Base-by-base conservation (phyloP, 2,113 vertebrate genomes). In the Oxyura jamaicensis region DNA sequence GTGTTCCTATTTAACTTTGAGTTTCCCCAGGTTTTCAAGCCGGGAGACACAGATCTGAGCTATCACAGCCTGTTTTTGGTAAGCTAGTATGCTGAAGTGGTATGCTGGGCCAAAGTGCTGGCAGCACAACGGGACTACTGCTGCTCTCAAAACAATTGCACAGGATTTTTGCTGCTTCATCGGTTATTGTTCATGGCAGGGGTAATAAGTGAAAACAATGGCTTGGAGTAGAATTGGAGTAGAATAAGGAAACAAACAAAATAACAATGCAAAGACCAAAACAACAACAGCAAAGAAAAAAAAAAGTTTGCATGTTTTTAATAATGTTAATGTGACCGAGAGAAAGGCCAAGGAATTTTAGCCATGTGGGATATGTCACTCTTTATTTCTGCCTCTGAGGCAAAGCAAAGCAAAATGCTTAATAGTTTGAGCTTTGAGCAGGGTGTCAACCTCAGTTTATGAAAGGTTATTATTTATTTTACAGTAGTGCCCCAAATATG, bases 131-230 rank as follows among this genome's bases (percentile, higher is more conserved):
- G 41, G 84, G 91, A 82, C 91, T 96, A 84, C 95, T 95, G 93
- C 92, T 88, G 88, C 85, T 97, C 85, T 93, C 87, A 89, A 86
- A 87, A 97, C 95, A 97, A 96, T 96, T 96, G 96, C 87, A 71
- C 83, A 13, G 87, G 42, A 81, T 75, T 91, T 95, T 93, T 97
- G 88, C 91, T 95, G 89, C 92, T 96, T 96, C 94, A 46, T 76
- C 7, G 46, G 91, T 95, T 96, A 93, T 96, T 97, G 96, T 96
- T 97, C 2, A 2, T 92, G 90, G 95, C 77, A 25, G 92, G 96
- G 86, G 88, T 91, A 96, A 95, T 95, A 96, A 97, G 90, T 97
- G 96, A 96, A 97, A 96, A 97, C 96, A 97, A 97, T 97, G 86
- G 75, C 42, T 41, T 94, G 89, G 91, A 95, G 86, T 46, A 79